Evolutionary conservation across 64 coral and sea anemone species (phyloP).

Genomic region (Stylophora pistillata): DNA sequence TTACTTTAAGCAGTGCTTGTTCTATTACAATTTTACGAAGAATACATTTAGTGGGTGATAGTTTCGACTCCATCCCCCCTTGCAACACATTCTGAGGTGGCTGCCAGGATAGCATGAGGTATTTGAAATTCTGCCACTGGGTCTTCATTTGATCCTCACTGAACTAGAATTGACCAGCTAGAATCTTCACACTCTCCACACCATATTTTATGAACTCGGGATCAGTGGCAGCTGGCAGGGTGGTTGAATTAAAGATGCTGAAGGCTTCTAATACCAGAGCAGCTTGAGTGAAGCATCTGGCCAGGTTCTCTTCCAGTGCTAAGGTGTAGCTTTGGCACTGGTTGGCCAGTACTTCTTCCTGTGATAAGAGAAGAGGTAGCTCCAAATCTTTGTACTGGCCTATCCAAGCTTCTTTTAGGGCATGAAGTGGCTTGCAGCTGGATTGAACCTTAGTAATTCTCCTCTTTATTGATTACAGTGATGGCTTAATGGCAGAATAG

Average conservation of each 20-base stretch:
- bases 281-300: conserved; percentile 2
- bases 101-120: conserved; percentile 21
- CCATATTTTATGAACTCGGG: conserved; percentile 25
- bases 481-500: conserved; percentile 46
- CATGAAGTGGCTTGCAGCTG: background rate
- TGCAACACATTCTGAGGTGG: too few relatives aligned
- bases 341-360: too few relatives aligned
- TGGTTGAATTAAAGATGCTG: too few relatives aligned
- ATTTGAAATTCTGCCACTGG: conserved; percentile 49
- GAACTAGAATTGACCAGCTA: conserved; percentile 46
- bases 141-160: conserved; percentile 23
- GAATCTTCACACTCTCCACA: background rate
- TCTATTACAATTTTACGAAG: conserved; percentile 10
- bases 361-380: too few relatives aligned
- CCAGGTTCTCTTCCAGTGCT: too few relatives aligned
- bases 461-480: conserved; percentile 27
- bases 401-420: background rate
- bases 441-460: background rate
- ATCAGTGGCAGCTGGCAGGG: background rate
- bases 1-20: background rate
- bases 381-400: too few relatives aligned
- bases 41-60: conserved; percentile 14
- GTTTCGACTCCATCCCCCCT: background rate
- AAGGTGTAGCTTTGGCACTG: too few relatives aligned
- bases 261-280: conserved; percentile 16